Conservation (phyloP, 2,888 invertebrate species). For the Chymomyza procnemis region DNA sequence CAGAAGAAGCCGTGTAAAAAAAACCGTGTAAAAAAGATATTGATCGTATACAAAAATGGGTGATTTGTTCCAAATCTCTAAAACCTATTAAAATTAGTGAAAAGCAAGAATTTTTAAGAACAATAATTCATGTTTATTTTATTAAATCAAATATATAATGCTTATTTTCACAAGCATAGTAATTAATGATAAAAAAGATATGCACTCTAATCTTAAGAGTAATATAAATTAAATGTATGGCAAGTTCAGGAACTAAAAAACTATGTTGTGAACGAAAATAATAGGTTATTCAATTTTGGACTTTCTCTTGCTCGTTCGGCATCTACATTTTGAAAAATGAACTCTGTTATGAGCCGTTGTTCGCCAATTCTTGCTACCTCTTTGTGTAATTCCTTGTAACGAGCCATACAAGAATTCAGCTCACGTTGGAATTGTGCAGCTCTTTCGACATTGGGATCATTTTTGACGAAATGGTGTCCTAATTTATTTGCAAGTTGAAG, state of each 20-base stretch:
- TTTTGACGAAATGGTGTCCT: conserved; percentile 44
- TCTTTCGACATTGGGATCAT: conserved; percentile 51
- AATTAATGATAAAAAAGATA: neutral
- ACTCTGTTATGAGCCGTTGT: conserved; percentile 7
- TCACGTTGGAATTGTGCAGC: conserved; percentile 41
- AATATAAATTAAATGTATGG: neutral
- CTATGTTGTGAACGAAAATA: neutral
- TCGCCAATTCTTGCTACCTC: conserved; percentile 34
- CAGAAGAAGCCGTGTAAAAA: too few species aligned
- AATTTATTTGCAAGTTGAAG: conserved; percentile 56
- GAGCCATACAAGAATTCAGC: conserved; percentile 32
- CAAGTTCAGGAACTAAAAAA: neutral
- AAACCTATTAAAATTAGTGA: too few species aligned
- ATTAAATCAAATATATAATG: too few species aligned
- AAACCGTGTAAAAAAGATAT: too few species aligned
- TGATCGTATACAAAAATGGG: too few species aligned
- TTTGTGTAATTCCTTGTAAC: conserved; percentile 38
- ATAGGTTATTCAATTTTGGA: neutral
- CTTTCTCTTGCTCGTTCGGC: neutral
- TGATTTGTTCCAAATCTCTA: too few species aligned
- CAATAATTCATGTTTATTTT: too few species aligned
- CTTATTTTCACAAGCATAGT: too few species aligned
- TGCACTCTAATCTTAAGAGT: neutral
- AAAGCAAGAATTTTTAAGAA: too few species aligned
- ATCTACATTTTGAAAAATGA: neutral